phyloP scores from a whole-genome alignment of 2,113 vertebrate species.

The Poecile atricapillus region DNA sequence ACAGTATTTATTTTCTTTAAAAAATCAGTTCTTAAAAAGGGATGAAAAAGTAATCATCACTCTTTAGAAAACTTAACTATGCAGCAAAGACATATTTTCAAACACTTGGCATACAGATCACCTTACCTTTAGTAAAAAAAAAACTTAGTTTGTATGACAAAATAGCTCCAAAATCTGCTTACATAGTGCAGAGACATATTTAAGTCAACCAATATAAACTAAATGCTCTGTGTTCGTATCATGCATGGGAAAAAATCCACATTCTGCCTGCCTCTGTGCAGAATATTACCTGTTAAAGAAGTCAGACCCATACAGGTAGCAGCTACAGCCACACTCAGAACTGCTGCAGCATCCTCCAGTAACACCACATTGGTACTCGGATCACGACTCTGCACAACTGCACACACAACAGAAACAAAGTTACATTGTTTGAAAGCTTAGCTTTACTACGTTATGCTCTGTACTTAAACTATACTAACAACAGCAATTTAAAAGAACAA shows the following conservation, averaged over 20 bases:
- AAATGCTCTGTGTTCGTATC: background rate
- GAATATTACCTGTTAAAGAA: conserved; percentile 87
- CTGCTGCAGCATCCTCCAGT: conserved; percentile 93
- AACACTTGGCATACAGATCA: background rate
- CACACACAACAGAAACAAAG: background rate
- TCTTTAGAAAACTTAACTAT: background rate
- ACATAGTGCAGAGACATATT: background rate
- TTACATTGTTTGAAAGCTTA: background rate
- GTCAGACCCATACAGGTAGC: conserved; percentile 94
- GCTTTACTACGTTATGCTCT: background rate
- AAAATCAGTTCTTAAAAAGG: background rate
- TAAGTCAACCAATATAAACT: background rate
- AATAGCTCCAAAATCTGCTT: background rate
- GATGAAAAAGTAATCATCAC: background rate
- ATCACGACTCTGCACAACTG: conserved; percentile 94
- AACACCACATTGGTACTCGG: conserved; percentile 97
- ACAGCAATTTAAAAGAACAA: background rate
- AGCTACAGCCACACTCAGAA: conserved; percentile 89
- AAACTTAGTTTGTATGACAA: background rate
- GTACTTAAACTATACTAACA: background rate
- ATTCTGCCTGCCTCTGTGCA: background rate
- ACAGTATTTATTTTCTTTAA: background rate
- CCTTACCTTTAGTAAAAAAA: background rate
- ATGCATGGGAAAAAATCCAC: background rate
- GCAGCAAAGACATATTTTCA: background rate